phyloP scores from a whole-genome alignment of 2,888 invertebrate species.

The Nipponacmea schrenckii region DNA sequence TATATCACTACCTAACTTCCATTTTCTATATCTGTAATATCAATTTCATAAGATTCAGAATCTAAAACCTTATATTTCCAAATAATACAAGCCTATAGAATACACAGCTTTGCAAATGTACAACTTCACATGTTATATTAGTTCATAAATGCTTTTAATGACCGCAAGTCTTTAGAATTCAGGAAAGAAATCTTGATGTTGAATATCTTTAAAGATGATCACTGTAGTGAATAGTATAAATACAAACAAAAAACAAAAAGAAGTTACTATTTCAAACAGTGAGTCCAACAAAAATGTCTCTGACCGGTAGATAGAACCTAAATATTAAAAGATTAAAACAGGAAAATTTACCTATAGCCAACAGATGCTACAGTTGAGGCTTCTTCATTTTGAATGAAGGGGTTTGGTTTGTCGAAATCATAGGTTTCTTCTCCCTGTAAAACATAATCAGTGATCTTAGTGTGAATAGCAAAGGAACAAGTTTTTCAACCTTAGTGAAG shows the following conservation, averaged over 20 bases:
- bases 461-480: not conserved
- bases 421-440: conserved; percentile 79
- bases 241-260: not conserved
- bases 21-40: conserved; percentile 82
- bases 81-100: no score
- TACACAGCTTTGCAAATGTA: not conserved
- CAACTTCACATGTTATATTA: not conserved
- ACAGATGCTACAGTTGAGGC: conserved; percentile 90
- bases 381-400: conserved; percentile 92
- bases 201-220: no score
- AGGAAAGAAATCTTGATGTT: no score
- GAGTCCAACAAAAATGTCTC: not conserved
- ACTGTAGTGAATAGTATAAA: not conserved
- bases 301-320: not conserved
- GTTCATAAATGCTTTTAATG: no score
- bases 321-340: not conserved
- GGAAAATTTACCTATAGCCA: conserved; percentile 78
- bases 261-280: no score
- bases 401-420: conserved; percentile 91
- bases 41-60: not conserved
- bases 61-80: not conserved
- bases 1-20: conserved; percentile 93
- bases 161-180: no score
- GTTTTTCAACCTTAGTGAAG: not conserved
- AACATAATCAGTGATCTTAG: conserved; percentile 10